Evolutionary conservation across 2,888 invertebrate species (phyloP).

Genomic region (Epsilonema sp.): DNA sequence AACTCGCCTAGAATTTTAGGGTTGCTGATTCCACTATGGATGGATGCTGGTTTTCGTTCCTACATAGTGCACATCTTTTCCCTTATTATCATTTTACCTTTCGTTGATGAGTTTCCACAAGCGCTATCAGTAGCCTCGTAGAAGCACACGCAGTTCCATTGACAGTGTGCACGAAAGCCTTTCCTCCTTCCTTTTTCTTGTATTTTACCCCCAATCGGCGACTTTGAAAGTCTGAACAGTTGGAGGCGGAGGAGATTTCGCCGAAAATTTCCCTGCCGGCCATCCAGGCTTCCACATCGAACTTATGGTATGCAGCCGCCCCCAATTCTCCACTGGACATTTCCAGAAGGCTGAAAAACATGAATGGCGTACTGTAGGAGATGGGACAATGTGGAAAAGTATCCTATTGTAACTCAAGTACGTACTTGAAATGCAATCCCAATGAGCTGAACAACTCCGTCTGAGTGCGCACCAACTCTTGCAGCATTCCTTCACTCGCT

Average conservation of each 20-base stretch:
- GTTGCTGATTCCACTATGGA: background rate
- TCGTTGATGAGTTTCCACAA: constrained; percentile 51
- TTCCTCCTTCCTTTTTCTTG: constrained; percentile 1
- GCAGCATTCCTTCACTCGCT: too few relatives aligned
- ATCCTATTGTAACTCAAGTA: too few relatives aligned
- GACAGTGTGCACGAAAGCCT: constrained; percentile 49
- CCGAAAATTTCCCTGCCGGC: constrained; percentile 68
- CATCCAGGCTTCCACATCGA: constrained; percentile 94
- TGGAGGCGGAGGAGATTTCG: constrained; percentile 70
- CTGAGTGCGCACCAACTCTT: too few relatives aligned
- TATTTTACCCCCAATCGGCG: constrained; percentile 50
- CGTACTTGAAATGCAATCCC: constrained; percentile 21
- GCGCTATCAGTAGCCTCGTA: constrained; percentile 64
- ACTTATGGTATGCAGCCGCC: constrained; percentile 64
- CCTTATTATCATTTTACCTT: too few relatives aligned
- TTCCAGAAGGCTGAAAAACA: constrained; percentile 50
- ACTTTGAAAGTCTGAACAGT: constrained; percentile 41
- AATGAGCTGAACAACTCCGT: constrained; percentile 17
- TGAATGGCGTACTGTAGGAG: too few relatives aligned
- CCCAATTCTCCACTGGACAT: constrained; percentile 91
- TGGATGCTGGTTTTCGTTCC: too few relatives aligned
- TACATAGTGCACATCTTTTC: too few relatives aligned
- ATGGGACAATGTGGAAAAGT: too few relatives aligned
- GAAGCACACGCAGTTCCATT: constrained; percentile 92
- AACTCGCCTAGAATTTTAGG: background rate